Evolutionary conservation across 1,140 invertebrate genomes (phyloP).

Genomic region (Drosophila repletoides): DNA sequence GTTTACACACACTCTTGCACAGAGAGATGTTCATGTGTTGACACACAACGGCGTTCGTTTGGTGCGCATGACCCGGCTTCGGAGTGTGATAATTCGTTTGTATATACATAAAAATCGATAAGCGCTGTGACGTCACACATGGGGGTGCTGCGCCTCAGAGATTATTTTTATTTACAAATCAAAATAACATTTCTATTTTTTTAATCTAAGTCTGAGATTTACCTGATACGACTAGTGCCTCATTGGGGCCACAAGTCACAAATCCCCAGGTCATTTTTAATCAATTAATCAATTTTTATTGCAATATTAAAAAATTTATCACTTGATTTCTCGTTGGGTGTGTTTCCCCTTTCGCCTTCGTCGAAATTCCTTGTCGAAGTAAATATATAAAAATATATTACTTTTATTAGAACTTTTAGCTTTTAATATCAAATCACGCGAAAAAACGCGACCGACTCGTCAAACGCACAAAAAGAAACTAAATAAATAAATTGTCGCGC

Average conservation of each 20-base stretch:
- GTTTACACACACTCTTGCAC: not conserved
- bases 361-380: constrained; percentile 4
- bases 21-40: too few relatives aligned
- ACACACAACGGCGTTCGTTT: constrained; percentile 42
- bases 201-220: constrained; percentile 68
- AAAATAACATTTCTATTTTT: not conserved
- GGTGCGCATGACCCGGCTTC: constrained; percentile 47
- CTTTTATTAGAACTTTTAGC: not conserved
- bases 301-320: too few relatives aligned
- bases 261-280: constrained; percentile 93
- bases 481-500: constrained; percentile 10
- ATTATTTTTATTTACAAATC: constrained; percentile 24
- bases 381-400: constrained; percentile 16
- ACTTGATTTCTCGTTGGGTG: too few relatives aligned
- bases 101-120: constrained; percentile 76
- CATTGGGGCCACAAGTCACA: constrained; percentile 98
- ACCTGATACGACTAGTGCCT: constrained; percentile 98
- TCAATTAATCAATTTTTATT: constrained; percentile 18
- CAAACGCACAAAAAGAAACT: constrained; percentile 42
- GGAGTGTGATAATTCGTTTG: constrained; percentile 22
- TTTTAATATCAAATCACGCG: constrained; percentile 9
- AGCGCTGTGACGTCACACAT: constrained; percentile 64
- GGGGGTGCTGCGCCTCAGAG: constrained; percentile 40
- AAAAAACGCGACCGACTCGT: constrained; percentile 48
- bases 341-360: too few relatives aligned